Conservation (phyloP, 2,888 invertebrate genomes). For the Meiosimyza decipiens region DNA sequence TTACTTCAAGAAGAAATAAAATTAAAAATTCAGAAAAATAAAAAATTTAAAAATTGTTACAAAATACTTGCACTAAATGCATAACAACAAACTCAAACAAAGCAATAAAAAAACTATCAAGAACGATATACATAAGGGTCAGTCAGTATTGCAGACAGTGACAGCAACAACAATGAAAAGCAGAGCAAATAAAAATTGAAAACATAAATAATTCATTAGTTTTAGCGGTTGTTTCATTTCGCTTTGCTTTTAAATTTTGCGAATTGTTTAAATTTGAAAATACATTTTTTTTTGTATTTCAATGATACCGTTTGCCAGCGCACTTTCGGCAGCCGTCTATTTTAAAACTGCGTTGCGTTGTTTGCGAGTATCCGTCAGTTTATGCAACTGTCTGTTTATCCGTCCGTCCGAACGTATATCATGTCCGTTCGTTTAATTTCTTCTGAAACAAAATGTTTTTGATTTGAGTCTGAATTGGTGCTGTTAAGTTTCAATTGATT, state of each 20-base stretch:
- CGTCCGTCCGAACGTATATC: conserved; percentile 1
- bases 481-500: conserved; percentile 12
- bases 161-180: conserved; percentile 12
- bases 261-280: conserved; percentile 34
- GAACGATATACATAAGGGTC: neutral
- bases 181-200: neutral
- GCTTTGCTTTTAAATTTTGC: conserved; percentile 24
- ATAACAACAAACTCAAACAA: conserved; percentile 17
- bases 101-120: conserved; percentile 3
- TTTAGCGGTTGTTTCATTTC: conserved; percentile 25
- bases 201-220: conserved; percentile 35
- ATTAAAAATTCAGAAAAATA: no score
- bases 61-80: conserved; percentile 17
- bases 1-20: no score
- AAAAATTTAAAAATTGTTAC: neutral
- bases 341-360: neutral
- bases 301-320: conserved; percentile 18
- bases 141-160: neutral
- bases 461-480: no score
- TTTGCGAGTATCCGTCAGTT: neutral
- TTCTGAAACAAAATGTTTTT: no score
- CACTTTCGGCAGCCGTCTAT: neutral
- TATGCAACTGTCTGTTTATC: neutral
- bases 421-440: no score
- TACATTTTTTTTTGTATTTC: conserved; percentile 19